Percentiles rank a stretch among this genome's conserved stretches.
Conservation (phyloP, 1,140 invertebrate species). For the Formica exsecta region DNA sequence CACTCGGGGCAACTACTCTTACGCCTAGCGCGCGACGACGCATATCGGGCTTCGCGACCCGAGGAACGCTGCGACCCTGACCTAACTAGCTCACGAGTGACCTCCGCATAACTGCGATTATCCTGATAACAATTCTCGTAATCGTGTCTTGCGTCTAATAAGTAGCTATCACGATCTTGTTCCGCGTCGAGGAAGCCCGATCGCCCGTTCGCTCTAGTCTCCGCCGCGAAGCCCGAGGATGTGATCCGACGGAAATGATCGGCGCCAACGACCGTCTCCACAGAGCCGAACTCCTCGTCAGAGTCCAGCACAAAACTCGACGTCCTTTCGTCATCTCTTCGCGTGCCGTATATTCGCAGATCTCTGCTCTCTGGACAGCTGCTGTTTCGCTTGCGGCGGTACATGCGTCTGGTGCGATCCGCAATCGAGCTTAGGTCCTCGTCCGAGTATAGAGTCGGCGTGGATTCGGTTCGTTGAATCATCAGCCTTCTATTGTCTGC, state of each 20-base stretch:
- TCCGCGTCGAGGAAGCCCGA: conserved; percentile 60
- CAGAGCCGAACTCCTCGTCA: conserved; percentile 83
- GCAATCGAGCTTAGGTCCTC: conserved; percentile 76
- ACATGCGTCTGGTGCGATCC: conserved; percentile 70
- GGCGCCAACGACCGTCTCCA: conserved; percentile 81
- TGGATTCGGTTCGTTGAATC: conserved; percentile 81
- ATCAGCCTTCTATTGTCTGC: conserved; percentile 71
- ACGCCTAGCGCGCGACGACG: conserved; percentile 69
- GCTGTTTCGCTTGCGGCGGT: conserved; percentile 78
- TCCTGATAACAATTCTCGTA: conserved; percentile 59
- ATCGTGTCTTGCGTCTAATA: conserved; percentile 60
- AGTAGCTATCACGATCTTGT: conserved; percentile 55
- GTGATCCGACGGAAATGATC: conserved; percentile 65
- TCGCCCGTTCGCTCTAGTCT: conserved; percentile 40
- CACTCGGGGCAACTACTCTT: conserved; percentile 82
- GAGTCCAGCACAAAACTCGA: conserved; percentile 78
- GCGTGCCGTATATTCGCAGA: conserved; percentile 53
- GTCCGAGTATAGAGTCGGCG: conserved; percentile 80
- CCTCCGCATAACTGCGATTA: conserved; percentile 49
- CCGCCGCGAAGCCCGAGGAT: conserved; percentile 20
- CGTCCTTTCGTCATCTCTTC: conserved; percentile 42
- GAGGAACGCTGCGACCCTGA: conserved; percentile 66
- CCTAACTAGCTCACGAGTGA: conserved; percentile 63
- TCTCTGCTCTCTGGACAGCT: conserved; percentile 82
- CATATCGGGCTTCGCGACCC: conserved; percentile 45